Conservation (phyloP, 2,113 vertebrate genomes). For the Oncorhynchus mykiss region DNA sequence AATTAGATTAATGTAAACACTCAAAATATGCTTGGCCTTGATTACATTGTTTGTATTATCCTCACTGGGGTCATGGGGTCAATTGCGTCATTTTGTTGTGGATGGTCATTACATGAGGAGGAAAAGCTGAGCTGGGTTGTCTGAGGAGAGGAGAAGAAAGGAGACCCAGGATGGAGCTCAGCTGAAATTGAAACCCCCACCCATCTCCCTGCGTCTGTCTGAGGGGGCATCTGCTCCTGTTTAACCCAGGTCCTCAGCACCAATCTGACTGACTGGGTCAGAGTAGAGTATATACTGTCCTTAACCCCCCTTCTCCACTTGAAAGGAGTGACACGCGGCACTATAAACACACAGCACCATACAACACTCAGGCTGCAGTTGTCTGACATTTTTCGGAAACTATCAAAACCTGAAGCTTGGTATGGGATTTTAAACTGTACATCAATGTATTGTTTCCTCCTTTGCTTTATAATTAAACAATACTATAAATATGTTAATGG, state of each 20-base stretch:
- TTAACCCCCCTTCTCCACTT: constrained; percentile 35
- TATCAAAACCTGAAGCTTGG: too few species aligned
- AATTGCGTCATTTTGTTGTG: constrained; percentile 52
- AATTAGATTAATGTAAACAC: constrained; percentile 62
- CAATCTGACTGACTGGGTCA: constrained; percentile 39
- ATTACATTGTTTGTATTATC: constrained; percentile 60
- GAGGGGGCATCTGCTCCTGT: constrained; percentile 64
- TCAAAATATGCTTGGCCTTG: constrained; percentile 34
- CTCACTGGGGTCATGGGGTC: constrained; percentile 48
- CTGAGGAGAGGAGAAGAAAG: constrained; percentile 9
- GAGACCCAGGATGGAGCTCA: constrained; percentile 23
- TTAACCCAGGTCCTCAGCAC: constrained; percentile 56
- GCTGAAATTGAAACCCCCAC: constrained; percentile 33
- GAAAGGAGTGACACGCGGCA: constrained; percentile 1
- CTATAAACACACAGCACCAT: constrained; percentile 21
- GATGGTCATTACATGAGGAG: constrained; percentile 48
- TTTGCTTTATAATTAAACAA: constrained; percentile 21
- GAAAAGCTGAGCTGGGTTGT: constrained; percentile 34
- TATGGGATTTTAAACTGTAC: too few species aligned
- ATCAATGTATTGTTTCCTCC: too few species aligned
- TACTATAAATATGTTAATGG: constrained; percentile 2
- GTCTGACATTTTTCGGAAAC: too few species aligned
- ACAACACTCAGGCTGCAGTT: constrained; percentile 11
- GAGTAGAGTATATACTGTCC: constrained; percentile 34
- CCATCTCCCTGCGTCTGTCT: constrained; percentile 30